Conservation (phyloP, 1,140 invertebrate species). For the Drosophila sproati region DNA sequence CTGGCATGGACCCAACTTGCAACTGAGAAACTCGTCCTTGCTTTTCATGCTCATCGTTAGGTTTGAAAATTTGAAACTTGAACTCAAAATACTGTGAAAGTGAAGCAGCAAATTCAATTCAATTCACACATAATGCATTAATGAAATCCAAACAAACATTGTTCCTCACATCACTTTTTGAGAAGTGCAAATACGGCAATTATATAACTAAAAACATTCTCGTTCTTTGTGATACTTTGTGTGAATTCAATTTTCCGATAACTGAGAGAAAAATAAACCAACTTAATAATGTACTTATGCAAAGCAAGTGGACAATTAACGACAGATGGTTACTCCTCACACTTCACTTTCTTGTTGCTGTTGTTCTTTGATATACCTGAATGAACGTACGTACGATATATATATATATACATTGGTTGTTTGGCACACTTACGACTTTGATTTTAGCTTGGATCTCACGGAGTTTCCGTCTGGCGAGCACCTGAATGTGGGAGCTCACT, state of each 20-base stretch:
- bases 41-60: constrained; percentile 58
- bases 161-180: too few species aligned
- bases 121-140: not conserved
- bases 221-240: too few species aligned
- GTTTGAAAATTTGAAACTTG: not conserved
- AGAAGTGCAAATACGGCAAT: too few species aligned
- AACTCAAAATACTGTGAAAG: not conserved
- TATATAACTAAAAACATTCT: too few species aligned
- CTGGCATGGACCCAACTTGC: constrained; percentile 23
- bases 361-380: not conserved
- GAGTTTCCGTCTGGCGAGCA: constrained; percentile 98
- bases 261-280: not conserved
- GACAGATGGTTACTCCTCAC: constrained; percentile 1
- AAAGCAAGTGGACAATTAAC: constrained; percentile 27
- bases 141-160: too few species aligned
- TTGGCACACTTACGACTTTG: constrained; percentile 93
- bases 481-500: constrained; percentile 99
- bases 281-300: not conserved
- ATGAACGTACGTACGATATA: not conserved
- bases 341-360: constrained; percentile 9
- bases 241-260: not conserved
- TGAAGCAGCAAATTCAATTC: not conserved
- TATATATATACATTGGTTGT: not conserved
- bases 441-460: constrained; percentile 98
- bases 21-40: constrained; percentile 61